Evolutionary conservation across 30 jellyfish, hydroid and myxozoan genomes (phyloP).

Genomic region (Hydractinia echinata): DNA sequence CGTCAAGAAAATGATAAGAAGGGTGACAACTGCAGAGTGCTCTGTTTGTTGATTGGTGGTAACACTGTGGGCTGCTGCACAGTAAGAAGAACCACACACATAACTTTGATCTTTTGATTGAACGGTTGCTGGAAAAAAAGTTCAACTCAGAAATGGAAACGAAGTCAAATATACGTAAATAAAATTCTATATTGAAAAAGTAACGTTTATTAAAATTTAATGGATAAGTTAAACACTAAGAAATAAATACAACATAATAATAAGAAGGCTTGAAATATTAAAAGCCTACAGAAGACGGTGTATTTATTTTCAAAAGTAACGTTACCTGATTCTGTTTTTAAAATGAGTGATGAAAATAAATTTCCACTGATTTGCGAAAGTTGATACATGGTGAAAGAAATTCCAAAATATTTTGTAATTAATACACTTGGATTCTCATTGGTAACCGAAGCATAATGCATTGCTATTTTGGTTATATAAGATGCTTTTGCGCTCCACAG

Average conservation of each 20-base stretch:
- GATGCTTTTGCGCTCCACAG: constrained; percentile 79
- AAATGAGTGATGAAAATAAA: constrained; percentile 58
- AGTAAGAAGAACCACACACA: constrained; percentile 71
- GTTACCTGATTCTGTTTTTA: constrained; percentile 47
- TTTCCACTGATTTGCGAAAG: constrained; percentile 81
- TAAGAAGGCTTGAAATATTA: no score
- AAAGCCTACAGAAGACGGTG: no score
- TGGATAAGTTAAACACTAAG: no score
- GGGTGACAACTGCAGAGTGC: constrained; percentile 34
- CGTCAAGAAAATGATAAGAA: constrained; percentile 57
- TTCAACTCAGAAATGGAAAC: no score
- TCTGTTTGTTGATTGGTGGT: constrained; percentile 12
- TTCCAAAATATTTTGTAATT: constrained; percentile 68
- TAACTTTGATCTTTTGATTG: neutral
- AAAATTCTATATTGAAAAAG: no score
- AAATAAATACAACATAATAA: no score
- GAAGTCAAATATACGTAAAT: no score
- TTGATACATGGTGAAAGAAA: constrained; percentile 64
- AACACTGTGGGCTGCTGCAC: constrained; percentile 38
- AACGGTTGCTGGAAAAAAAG: neutral
- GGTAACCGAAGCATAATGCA: constrained; percentile 44
- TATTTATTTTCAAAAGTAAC: neutral
- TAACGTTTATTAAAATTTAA: no score
- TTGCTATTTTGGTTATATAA: constrained; percentile 65
- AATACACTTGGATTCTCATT: constrained; percentile 40